Conservation (phyloP, 2,113 vertebrate species). For the Ornithorhynchus anatinus region DNA sequence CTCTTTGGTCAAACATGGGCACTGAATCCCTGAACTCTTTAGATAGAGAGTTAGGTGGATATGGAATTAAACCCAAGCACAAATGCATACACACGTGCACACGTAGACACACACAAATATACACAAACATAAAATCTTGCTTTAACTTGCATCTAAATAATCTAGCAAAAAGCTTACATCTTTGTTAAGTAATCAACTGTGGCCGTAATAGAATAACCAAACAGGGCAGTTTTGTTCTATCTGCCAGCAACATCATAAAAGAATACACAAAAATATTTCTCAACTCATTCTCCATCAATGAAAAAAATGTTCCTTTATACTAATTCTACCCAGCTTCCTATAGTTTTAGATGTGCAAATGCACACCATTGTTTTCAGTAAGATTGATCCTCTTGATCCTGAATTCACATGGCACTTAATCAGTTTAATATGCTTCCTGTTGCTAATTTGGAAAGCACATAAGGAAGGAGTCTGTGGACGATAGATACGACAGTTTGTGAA, state of each 20-base stretch:
- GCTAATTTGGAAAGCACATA: conserved; percentile 65
- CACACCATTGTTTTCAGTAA: conserved; percentile 47
- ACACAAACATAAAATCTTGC: too few relatives aligned
- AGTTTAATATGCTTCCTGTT: conserved; percentile 66
- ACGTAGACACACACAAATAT: too few relatives aligned
- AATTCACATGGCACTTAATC: conserved; percentile 67
- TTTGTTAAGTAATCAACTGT: too few relatives aligned
- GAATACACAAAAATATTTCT: not conserved
- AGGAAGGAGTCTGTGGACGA: conserved; percentile 61
- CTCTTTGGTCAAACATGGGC: too few relatives aligned
- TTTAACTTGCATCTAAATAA: too few relatives aligned
- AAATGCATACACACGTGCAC: too few relatives aligned
- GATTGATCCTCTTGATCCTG: conserved; percentile 62
- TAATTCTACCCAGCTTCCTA: not conserved
- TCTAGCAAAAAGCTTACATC: too few relatives aligned
- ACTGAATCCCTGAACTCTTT: too few relatives aligned
- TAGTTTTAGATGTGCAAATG: conserved; percentile 28
- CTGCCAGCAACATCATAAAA: not conserved
- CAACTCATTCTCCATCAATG: not conserved
- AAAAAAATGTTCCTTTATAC: conserved; percentile 11
- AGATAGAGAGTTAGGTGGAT: too few relatives aligned
- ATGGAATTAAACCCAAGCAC: too few relatives aligned
- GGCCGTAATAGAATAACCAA: too few relatives aligned
- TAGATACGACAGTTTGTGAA: conserved; percentile 71
- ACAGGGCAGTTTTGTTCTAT: not conserved